Evolutionary conservation across 1,140 invertebrate species (phyloP), one percentile per base, ranked within the genome.

Genomic region (Ceratoteleas bidentatus): DNA sequence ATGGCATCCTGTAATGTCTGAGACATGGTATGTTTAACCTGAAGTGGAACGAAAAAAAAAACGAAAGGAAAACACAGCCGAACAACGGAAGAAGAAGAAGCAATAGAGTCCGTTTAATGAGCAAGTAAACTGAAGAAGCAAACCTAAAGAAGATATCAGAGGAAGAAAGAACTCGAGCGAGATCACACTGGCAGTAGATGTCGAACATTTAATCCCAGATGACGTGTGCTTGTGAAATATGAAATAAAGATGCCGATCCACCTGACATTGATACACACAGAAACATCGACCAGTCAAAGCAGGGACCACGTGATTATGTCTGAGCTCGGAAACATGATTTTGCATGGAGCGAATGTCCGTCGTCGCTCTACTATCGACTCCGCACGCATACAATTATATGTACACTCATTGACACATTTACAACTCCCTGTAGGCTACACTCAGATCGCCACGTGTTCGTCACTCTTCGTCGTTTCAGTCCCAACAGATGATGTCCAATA

Each of bases 221-320:
- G 50, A 69, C 61, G 58, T 38, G 60, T 57, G 47, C 53, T 64
- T 68, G 61, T 53, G 60, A 73, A 43, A 53, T 75, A 75, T 66
- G 45, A 76, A 58, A 52, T 58, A 69, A 75, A 65, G 64, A 68
- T 72, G 79, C 79, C 50, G 72, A 76, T 76, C 79, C 70, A 60
- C 70, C 83, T 72, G 64, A 84, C 81, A 80, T 72, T 57, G 58
- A 83, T 85, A 86, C 85, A 89, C 87, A 90, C 86, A 89, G 84
- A 87, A 86, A 90, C 89, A 90, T 90, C 84, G 88, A 87, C 88
- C 86, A 91, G 90, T 92, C 90, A 92, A 92, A 92, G 90, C 90
- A 90, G 91, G 91, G 90, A 92, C 91, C 91, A 91, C 89, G 90
- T 92, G 91, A 91, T 92, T 92, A 91, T 91, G 91, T 91, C 90